These are phyloP conservation scores for Clitarchus hookeri DNA, from an alignment of 2,888 invertebrate species.

Conservation along the genomic window DNA sequence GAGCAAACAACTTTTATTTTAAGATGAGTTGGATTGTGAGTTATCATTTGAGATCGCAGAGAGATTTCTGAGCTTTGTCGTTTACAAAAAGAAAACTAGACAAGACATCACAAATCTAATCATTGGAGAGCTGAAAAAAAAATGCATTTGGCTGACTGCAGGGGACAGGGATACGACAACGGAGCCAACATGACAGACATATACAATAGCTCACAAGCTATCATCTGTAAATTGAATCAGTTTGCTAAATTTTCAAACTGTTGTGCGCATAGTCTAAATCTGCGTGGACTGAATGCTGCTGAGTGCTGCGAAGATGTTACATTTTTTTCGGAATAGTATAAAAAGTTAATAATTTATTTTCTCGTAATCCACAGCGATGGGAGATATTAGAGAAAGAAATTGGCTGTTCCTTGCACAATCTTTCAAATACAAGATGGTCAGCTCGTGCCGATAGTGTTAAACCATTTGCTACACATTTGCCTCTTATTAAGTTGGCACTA, in stretches of 20 bases:
- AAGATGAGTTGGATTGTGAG: neutral
- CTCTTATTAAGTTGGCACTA: neutral
- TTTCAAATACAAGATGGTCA: neutral
- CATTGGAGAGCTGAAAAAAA: neutral
- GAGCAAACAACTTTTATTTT: neutral
- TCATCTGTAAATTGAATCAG: constrained; percentile 20
- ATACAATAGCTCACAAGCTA: neutral
- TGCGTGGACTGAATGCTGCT: neutral
- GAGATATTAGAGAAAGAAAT: no score
- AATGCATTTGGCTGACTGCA: neutral
- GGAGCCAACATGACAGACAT: no score
- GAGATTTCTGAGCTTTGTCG: neutral
- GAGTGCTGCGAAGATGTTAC: constrained; percentile 23
- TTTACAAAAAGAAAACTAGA: neutral
- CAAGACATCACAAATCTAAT: neutral
- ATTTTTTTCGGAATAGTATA: constrained; percentile 21
- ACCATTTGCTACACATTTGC: neutral
- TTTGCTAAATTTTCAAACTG: constrained; percentile 22
- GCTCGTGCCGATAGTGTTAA: neutral
- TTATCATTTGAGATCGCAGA: neutral
- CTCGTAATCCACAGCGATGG: neutral
- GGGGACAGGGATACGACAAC: constrained; percentile 22
- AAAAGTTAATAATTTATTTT: neutral
- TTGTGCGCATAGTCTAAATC: constrained; percentile 17
- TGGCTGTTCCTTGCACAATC: neutral